Evolutionary conservation across 2,888 invertebrate species (phyloP).

Genomic region (Heteropelma amictum): DNA sequence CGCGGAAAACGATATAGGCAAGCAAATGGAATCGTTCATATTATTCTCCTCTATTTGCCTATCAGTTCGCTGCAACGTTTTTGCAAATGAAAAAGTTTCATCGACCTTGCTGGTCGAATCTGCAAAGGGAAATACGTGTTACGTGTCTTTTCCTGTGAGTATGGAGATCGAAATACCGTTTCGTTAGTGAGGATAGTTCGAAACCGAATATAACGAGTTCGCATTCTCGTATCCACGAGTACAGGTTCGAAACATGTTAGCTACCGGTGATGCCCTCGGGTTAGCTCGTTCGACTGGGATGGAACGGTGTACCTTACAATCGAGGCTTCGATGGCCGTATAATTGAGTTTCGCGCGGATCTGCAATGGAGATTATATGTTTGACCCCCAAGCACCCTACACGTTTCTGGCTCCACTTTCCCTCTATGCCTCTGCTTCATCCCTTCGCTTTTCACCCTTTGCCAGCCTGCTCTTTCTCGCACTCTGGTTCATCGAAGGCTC

Average conservation of each 20-base stretch:
- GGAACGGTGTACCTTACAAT: slow-evolving; percentile 58
- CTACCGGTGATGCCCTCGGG: slow-evolving; percentile 17
- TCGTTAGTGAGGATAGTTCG: slow-evolving; percentile 33
- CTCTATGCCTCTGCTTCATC: not conserved
- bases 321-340: slow-evolving; percentile 55
- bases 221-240: not conserved
- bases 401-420: slow-evolving; percentile 12
- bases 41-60: not conserved
- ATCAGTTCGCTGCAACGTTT: slow-evolving; percentile 17
- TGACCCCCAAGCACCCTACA: slow-evolving; percentile 35
- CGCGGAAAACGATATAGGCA: not conserved
- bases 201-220: slow-evolving; percentile 56
- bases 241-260: slow-evolving; percentile 41
- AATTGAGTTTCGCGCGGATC: slow-evolving; percentile 58
- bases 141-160: not conserved
- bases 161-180: slow-evolving; percentile 36
- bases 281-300: not conserved
- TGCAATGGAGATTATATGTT: slow-evolving; percentile 62
- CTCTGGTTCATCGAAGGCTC: not conserved
- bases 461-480: not conserved
- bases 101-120: not conserved
- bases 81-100: slow-evolving; percentile 14
- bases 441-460: not conserved
- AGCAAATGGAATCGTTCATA: not conserved
- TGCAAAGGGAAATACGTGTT: not conserved